These are phyloP conservation scores for Lithophane semibrunnea DNA, from an alignment of 2,888 invertebrate genomes.

Conservation along the genomic window DNA sequence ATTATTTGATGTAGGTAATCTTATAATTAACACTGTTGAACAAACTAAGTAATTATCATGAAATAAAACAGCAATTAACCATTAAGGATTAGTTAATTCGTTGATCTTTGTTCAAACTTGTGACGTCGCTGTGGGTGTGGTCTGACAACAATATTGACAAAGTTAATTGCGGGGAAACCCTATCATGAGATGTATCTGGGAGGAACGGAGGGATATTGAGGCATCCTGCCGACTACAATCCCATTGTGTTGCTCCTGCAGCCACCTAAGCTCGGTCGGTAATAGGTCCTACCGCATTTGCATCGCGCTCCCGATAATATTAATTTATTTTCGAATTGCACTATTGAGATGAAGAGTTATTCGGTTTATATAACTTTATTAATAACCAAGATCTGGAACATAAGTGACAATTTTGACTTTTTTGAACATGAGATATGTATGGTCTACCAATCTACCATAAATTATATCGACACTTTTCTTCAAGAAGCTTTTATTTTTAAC, in stretches of 20 bases:
- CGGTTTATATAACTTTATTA: not conserved
- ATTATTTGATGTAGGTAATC: conserved; percentile 12
- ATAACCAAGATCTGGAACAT: not conserved
- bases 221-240: not conserved
- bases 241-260: not conserved
- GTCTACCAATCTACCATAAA: not conserved
- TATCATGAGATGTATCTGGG: not conserved
- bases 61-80: conserved; percentile 41
- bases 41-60: conserved; percentile 16
- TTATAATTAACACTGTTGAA: conserved; percentile 23
- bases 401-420: not conserved
- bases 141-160: conserved; percentile 30
- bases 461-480: not conserved
- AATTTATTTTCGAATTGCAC: not conserved
- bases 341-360: not conserved
- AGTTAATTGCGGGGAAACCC: conserved; percentile 27
- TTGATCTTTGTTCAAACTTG: conserved; percentile 30
- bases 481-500: not conserved
- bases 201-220: not conserved
- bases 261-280: not conserved
- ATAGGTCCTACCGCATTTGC: not conserved
- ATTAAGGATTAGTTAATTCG: conserved; percentile 29
- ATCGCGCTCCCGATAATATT: not conserved
- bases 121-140: conserved; percentile 34
- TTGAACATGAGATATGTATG: not conserved